Base-by-base conservation (phyloP, 2,888 invertebrate genomes). In the Arrhopalites spinosus region DNA sequence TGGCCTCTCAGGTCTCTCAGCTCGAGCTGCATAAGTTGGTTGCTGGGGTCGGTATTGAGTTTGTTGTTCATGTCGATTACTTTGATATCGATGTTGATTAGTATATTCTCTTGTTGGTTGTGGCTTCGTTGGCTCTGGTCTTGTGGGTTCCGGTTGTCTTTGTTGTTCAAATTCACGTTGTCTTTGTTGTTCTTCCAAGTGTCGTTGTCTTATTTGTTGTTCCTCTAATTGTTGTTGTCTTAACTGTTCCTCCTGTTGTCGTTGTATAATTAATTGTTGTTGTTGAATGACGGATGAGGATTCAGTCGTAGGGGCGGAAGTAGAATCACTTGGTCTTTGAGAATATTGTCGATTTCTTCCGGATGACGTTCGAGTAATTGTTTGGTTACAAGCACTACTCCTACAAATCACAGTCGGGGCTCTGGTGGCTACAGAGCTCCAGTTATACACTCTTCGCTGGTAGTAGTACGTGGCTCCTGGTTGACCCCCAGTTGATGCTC, bases 381-480 rank as follows among this genome's bases (percentile, higher is more conserved):
- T 63, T 13, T 61, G 61, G 27, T 50, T 47, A 68, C 68, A 68
- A 47, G 27, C 25, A 5, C 23, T 11, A 8, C n/a, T 66, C 11
- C 43, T n/a, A 29, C 43, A 66, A 13, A 30, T 30, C 13, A 23
- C 15, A 7, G 45, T 17, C 20, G 30, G 20, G 1, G 8, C 20
- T 15, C 67, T 36, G 11, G 50, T 63, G 36, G 36, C 61, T 3
- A 20, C 61, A 1, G 50, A 47, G 17, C 20, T 47, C 23, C 27
- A 68, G 25, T 47, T 68, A 25, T 67, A 67, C 20, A 29, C 36
- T 64, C 45, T 43, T 23, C 67, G 8, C 1, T 25, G 43, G 47
- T 67, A 67, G 43, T 17, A 43, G 25, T 67, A 67, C 7, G 67
- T 67, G 20, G 30, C 36, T 8, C 67, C 67, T 7, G 67, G 67